Evolutionary conservation across 2,113 vertebrate genomes (phyloP).

Genomic region (Phodopus roborovskii): DNA sequence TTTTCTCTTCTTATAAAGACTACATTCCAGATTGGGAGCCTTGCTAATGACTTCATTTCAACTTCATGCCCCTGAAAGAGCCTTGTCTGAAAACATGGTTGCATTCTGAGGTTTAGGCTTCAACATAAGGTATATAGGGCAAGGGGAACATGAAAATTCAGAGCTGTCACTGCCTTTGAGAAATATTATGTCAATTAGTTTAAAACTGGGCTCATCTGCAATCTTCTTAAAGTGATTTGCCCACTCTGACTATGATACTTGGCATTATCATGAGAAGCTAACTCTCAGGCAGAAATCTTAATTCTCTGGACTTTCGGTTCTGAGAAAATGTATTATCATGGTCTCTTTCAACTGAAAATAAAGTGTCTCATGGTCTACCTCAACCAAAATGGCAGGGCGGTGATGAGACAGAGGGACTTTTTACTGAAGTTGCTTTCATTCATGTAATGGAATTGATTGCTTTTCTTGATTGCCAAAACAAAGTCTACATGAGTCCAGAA

Average conservation of each 20-base stretch:
- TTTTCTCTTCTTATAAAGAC: not conserved
- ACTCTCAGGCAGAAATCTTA: slow-evolving; percentile 18
- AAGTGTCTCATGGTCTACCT: not conserved
- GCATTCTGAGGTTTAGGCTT: not conserved
- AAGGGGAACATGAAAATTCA: not conserved
- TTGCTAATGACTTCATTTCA: not conserved
- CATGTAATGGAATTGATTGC: not conserved
- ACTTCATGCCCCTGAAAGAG: not conserved
- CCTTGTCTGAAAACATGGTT: not conserved
- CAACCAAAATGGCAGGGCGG: not conserved
- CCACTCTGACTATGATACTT: not conserved
- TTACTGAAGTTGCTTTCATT: not conserved
- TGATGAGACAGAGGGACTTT: not conserved
- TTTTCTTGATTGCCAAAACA: not conserved
- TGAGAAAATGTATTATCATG: not conserved
- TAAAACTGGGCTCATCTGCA: not conserved
- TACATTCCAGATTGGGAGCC: not conserved
- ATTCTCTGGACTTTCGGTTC: not conserved
- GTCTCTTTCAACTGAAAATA: not conserved
- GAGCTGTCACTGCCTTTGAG: not conserved
- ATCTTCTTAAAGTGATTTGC: slow-evolving; percentile 4
- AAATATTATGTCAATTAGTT: not conserved
- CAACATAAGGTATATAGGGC: not conserved
- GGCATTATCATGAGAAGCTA: slow-evolving; percentile 24
- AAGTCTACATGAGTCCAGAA: not conserved